phyloP scores from a whole-genome alignment of 2,113 vertebrate genomes.

The Saguinus midas region DNA sequence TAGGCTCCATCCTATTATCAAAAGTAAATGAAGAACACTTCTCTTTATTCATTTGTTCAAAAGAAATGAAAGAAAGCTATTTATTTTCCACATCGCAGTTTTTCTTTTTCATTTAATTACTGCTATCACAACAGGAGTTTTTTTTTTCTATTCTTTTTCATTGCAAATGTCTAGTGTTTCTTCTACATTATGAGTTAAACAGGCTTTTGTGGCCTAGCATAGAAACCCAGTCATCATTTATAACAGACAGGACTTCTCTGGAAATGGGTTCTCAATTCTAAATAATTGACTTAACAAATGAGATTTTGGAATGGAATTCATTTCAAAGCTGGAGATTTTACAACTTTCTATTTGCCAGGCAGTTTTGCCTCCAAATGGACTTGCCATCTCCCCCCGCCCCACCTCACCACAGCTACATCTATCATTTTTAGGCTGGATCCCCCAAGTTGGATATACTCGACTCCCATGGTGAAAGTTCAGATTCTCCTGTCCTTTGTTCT shows the following conservation, averaged over 20 bases:
- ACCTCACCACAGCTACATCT: not conserved
- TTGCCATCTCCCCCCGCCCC: not conserved
- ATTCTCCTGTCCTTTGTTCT: not conserved
- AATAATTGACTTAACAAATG: conserved; percentile 61
- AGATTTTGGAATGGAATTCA: conserved; percentile 31
- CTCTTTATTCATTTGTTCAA: not conserved
- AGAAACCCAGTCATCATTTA: conserved; percentile 65
- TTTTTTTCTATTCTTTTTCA: conserved; percentile 62
- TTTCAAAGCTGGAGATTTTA: not conserved
- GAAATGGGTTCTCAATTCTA: conserved; percentile 68
- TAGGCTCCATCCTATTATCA: not conserved
- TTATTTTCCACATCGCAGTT: conserved; percentile 54
- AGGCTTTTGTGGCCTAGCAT: conserved; percentile 62
- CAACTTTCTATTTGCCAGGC: conserved; percentile 24
- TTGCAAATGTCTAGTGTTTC: conserved; percentile 65
- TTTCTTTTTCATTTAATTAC: conserved; percentile 69
- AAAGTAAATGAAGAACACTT: not conserved
- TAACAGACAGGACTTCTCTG: conserved; percentile 62
- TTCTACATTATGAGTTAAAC: conserved; percentile 66
- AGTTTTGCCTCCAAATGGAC: not conserved
- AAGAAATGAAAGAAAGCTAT: conserved; percentile 53
- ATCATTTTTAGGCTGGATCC: not conserved
- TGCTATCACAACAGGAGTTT: conserved; percentile 56
- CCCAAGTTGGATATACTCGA: not conserved
- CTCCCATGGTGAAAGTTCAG: not conserved